A percentile compares a stretch with the other conserved stretches of the same genome.
Evolutionary conservation across 2,888 invertebrate species (phyloP).

Genomic region (Noctua fimbriata): DNA sequence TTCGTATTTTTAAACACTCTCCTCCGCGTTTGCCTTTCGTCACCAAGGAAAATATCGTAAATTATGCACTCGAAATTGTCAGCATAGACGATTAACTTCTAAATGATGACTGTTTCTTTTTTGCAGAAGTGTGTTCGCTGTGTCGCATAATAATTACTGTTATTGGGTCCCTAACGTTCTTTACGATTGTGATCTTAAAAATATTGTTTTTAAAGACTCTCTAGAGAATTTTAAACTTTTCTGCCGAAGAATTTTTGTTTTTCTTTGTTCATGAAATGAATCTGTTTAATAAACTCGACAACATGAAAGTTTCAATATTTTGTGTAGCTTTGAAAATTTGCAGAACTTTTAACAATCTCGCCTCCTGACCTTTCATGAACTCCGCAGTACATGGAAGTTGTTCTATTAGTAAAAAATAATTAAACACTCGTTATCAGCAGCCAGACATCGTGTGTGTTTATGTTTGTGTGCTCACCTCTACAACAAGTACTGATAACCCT

Average conservation of each 20-base stretch:
- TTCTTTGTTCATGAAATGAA: slow-evolving; percentile 25
- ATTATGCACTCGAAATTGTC: slow-evolving; percentile 62
- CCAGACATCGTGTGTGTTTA: slow-evolving; percentile 54
- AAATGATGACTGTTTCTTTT: slow-evolving; percentile 63
- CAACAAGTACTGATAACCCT: slow-evolving; percentile 67
- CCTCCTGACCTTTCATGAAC: slow-evolving; percentile 49
- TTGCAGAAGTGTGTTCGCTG: slow-evolving; percentile 59
- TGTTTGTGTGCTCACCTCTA: slow-evolving; percentile 58
- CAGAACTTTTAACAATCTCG: slow-evolving; percentile 40
- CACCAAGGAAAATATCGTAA: slow-evolving; percentile 65
- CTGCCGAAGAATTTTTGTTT: slow-evolving; percentile 11
- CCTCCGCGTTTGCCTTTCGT: slow-evolving; percentile 55
- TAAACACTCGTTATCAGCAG: slow-evolving; percentile 54
- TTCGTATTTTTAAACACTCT: slow-evolving; percentile 64
- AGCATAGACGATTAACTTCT: slow-evolving; percentile 60
- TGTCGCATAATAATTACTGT: slow-evolving; percentile 63
- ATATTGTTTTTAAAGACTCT: slow-evolving; percentile 7
- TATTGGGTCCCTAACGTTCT: slow-evolving; percentile 46
- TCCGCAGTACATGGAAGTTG: slow-evolving; percentile 34
- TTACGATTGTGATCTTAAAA: slow-evolving; percentile 39
- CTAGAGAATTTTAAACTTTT: slow-evolving; percentile 30
- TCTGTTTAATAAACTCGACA: slow-evolving; percentile 24
- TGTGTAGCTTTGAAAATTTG: slow-evolving; percentile 9
- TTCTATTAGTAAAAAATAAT: slow-evolving; percentile 54
- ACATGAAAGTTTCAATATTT: slow-evolving; percentile 20